Base-by-base conservation (phyloP, 2,888 invertebrate genomes). In the Biston betularia region DNA sequence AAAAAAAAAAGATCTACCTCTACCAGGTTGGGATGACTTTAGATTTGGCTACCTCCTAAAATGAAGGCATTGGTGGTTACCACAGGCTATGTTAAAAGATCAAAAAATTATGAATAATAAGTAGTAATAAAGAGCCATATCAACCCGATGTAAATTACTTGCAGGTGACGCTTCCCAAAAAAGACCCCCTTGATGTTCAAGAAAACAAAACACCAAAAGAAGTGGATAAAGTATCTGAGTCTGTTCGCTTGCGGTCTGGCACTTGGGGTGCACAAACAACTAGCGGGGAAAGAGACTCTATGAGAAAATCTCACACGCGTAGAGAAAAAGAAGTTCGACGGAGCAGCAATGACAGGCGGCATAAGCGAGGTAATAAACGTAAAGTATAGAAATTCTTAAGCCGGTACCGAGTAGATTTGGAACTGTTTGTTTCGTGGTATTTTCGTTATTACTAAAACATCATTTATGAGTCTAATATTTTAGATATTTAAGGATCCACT, bases 171-270 rank as follows among this genome's bases (percentile, higher is more conserved):
- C 54, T 68, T 46, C 49, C 63, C 10, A 81, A 80, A 69, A 78
- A 74, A 49, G 76, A 76, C 9, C n/a, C 48, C 38, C 6, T 50
- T 2, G 49, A 24, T 7, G 11, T 40, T 9, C 12, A 24, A 11
- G 24, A 65, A 10, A 59, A 63, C 6, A 77, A 74, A 6, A 50
- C 48, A 14, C 66, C 64, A 14, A 72, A 72, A 40, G 70, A 69
- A 33, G 69, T 64, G 14, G 65, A 69, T 38, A 70, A 69, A 44
- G 69, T 79, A 45, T 24, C 65, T 46, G 82, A 81, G 12, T 69
- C 76, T 53, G 78, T 79, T 9, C 91, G 96, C 58, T 95, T 94
- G 49, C 94, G 96, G 65, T 96, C 96, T 70, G 96, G 96, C 79
- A 94, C 95, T 59, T 95, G 94, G 95, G 89, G 94, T 15, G 89